Evolutionary conservation across 2,797 vertebrate species (phyloP).

Genomic region (Botia kubotai): DNA sequence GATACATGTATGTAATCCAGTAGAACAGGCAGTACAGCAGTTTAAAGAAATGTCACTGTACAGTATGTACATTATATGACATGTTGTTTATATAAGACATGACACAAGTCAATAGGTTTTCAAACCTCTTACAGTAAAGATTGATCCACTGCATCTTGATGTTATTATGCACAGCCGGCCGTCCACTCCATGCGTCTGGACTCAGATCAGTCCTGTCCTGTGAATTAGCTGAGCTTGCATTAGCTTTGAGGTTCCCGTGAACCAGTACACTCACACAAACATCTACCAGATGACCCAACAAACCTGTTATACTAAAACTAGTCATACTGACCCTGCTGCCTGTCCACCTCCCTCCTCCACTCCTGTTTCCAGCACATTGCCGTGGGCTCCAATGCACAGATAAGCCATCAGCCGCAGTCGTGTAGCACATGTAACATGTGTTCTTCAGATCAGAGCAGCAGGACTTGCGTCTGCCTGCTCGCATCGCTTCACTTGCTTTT

Average conservation of each 20-base stretch:
- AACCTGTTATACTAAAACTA: slow-evolving; percentile 14
- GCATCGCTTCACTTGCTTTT: slow-evolving; percentile 63
- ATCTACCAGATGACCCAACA: slow-evolving; percentile 33
- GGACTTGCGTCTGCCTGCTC: slow-evolving; percentile 53
- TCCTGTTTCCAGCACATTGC: slow-evolving; percentile 47
- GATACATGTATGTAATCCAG: background rate
- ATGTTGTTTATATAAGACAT: slow-evolving; percentile 5
- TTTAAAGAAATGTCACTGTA: background rate
- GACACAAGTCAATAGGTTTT: slow-evolving; percentile 20
- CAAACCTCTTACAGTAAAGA: slow-evolving; percentile 11
- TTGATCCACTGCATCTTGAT: slow-evolving; percentile 19
- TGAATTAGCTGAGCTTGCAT: slow-evolving; percentile 34
- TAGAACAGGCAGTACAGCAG: background rate
- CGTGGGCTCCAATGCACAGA: slow-evolving; percentile 47
- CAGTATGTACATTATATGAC: slow-evolving; percentile 2
- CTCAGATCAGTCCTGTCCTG: slow-evolving; percentile 28
- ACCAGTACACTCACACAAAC: slow-evolving; percentile 27
- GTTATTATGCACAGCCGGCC: slow-evolving; percentile 4
- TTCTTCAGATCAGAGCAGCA: slow-evolving; percentile 63
- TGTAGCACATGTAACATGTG: slow-evolving; percentile 54
- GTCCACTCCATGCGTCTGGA: slow-evolving; percentile 6
- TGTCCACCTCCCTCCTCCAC: background rate
- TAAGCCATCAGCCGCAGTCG: slow-evolving; percentile 56
- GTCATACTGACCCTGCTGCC: slow-evolving; percentile 24
- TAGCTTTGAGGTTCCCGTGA: slow-evolving; percentile 9